These are phyloP conservation scores for Neogobius melanostomus DNA, from an alignment of 2,113 vertebrate species.

Conservation along the genomic window DNA sequence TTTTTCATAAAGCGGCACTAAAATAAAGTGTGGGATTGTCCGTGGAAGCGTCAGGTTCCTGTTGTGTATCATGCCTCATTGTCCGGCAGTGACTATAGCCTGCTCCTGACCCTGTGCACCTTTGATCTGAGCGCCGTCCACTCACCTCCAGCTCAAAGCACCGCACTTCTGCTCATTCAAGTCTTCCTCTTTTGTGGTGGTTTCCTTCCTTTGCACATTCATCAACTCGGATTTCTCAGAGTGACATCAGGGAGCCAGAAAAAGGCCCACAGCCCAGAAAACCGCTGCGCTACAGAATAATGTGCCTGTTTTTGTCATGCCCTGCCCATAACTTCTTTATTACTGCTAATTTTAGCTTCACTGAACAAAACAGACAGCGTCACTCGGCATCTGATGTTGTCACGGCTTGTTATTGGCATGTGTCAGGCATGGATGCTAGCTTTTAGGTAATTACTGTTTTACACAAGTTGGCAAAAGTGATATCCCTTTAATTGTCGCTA, in stretches of 20 bases:
- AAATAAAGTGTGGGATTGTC: slow-evolving; percentile 11
- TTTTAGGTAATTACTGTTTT: slow-evolving; percentile 68
- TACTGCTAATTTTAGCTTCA: slow-evolving; percentile 55
- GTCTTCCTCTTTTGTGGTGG: slow-evolving; percentile 56
- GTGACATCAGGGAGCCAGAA: slow-evolving; percentile 71
- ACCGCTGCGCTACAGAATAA: slow-evolving; percentile 60
- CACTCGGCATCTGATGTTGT: slow-evolving; percentile 57
- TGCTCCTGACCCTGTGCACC: slow-evolving; percentile 12
- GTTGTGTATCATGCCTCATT: slow-evolving; percentile 4
- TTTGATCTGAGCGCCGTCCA: slow-evolving; percentile 36
- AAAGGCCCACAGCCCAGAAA: slow-evolving; percentile 60
- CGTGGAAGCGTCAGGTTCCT: slow-evolving; percentile 11
- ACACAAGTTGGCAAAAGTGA: slow-evolving; percentile 38
- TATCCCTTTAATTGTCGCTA: slow-evolving; percentile 29
- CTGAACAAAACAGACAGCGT: slow-evolving; percentile 54
- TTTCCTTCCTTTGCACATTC: slow-evolving; percentile 55
- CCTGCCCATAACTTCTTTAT: slow-evolving; percentile 50
- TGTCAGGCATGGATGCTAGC: slow-evolving; percentile 45
- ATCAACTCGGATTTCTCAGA: slow-evolving; percentile 57
- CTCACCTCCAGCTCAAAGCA: slow-evolving; percentile 42
- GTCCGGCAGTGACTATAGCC: slow-evolving; percentile 19
- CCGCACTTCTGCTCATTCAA: slow-evolving; percentile 29
- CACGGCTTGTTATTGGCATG: slow-evolving; percentile 49
- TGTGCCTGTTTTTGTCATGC: slow-evolving; percentile 60
- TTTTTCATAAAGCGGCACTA: slow-evolving; percentile 10